These are phyloP conservation scores for Astyanax mexicanus DNA, from an alignment of 2,797 vertebrate species.

Conservation along the genomic window DNA sequence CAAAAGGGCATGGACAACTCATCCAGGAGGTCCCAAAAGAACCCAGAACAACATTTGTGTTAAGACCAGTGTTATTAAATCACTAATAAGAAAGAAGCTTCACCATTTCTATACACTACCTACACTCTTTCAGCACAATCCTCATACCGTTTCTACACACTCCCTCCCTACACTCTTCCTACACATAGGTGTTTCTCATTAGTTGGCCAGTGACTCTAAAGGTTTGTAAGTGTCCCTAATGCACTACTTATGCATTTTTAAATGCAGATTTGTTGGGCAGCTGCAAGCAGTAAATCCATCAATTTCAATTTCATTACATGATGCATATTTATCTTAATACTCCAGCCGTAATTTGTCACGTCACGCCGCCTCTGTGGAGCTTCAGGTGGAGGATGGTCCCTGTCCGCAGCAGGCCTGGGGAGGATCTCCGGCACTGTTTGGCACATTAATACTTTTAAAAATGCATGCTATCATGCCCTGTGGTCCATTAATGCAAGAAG, in stretches of 20 bases:
- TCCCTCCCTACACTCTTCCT: no score
- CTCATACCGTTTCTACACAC: no score
- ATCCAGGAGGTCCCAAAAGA: no score
- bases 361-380: not conserved
- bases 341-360: slow-evolving; percentile 3
- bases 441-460: slow-evolving; percentile 38
- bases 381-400: not conserved
- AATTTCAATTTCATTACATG: slow-evolving; percentile 35
- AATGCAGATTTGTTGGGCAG: slow-evolving; percentile 6
- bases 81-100: no score
- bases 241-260: slow-evolving; percentile 8
- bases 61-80: no score
- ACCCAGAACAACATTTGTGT: no score
- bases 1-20: no score
- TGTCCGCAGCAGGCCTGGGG: slow-evolving; percentile 16
- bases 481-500: slow-evolving; percentile 22
- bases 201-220: not conserved
- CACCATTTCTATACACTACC: no score
- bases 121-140: no score
- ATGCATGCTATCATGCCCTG: slow-evolving; percentile 14
- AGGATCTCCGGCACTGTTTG: not conserved
- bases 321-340: slow-evolving; percentile 27
- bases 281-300: slow-evolving; percentile 38
- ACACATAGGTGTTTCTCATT: not conserved
- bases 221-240: slow-evolving; percentile 12